These are phyloP conservation scores for Parasteatoda lunata DNA, from an alignment of 2,888 invertebrate genomes.

Conservation along the genomic window DNA sequence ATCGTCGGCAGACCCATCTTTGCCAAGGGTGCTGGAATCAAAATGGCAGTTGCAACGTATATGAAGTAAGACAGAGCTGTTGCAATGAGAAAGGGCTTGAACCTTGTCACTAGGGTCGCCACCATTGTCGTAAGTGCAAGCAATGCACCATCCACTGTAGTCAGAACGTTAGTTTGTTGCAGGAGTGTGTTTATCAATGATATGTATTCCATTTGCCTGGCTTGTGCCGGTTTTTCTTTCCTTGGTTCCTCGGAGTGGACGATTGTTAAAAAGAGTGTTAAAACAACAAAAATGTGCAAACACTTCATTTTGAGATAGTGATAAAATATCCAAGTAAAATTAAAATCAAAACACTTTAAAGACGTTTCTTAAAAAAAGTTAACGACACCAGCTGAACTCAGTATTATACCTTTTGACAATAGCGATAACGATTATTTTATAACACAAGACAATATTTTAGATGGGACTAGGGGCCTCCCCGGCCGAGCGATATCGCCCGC, in stretches of 20 bases:
- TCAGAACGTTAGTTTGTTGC: conserved; percentile 42
- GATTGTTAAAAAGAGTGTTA: conserved; percentile 4
- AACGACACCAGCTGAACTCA: too few species aligned
- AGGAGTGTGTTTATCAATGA: conserved; percentile 43
- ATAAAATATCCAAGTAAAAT: too few species aligned
- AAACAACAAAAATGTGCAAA: background rate
- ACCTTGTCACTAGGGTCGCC: conserved; percentile 17
- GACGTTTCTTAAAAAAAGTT: too few species aligned
- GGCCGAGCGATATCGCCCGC: too few species aligned
- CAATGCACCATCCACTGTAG: conserved; percentile 48
- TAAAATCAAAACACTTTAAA: too few species aligned
- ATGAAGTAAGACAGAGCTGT: conserved; percentile 42
- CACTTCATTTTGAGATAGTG: background rate
- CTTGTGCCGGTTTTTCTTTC: conserved; percentile 22
- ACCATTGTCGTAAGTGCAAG: conserved; percentile 33
- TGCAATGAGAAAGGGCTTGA: conserved; percentile 47
- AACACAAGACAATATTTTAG: too few species aligned
- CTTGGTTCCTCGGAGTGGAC: background rate
- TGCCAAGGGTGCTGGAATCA: conserved; percentile 28
- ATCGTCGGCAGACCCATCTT: conserved; percentile 37
- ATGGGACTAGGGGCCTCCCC: too few species aligned
- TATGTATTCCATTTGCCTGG: conserved; percentile 59
- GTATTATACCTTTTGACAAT: too few species aligned
- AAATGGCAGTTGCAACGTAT: conserved; percentile 44
- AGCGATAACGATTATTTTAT: too few species aligned